Percentiles rank a stretch among this genome's conserved stretches.
Conservation (phyloP, 2,113 vertebrate genomes). For the Tautogolabrus adspersus region DNA sequence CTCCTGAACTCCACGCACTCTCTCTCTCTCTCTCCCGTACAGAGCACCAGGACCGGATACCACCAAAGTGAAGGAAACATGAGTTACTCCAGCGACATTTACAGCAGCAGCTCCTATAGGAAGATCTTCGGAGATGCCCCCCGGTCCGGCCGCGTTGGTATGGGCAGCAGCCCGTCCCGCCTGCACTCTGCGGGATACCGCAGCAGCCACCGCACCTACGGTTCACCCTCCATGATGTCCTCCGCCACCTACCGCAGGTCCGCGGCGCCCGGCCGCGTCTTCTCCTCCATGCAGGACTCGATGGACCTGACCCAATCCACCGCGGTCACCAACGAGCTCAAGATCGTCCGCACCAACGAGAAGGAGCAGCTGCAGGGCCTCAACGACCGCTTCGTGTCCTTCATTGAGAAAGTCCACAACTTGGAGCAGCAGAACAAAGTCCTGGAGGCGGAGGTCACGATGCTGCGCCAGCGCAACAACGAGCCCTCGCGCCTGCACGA, state of each 20-base stretch:
- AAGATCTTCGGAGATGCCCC: slow-evolving; percentile 84
- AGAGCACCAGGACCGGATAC: slow-evolving; percentile 38
- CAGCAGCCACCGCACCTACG: slow-evolving; percentile 73
- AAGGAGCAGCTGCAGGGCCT: slow-evolving; percentile 88
- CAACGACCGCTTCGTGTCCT: slow-evolving; percentile 88
- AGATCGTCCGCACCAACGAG: slow-evolving; percentile 88
- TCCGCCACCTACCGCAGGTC: slow-evolving; percentile 78
- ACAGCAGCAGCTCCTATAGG: slow-evolving; percentile 84
- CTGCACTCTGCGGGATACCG: slow-evolving; percentile 75
- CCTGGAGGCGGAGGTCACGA: slow-evolving; percentile 84
- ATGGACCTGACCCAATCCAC: slow-evolving; percentile 85
- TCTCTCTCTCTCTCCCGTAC: slow-evolving; percentile 20
- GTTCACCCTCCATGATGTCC: slow-evolving; percentile 63
- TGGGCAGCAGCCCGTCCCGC: slow-evolving; percentile 79
- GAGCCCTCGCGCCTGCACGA: slow-evolving; percentile 86
- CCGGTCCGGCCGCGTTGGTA: slow-evolving; percentile 70
- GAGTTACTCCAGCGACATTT: slow-evolving; percentile 83
- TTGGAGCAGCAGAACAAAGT: slow-evolving; percentile 88
- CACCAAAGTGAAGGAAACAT: slow-evolving; percentile 59
- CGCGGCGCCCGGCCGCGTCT: slow-evolving; percentile 75
- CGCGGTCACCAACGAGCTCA: slow-evolving; percentile 87
- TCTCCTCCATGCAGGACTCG: slow-evolving; percentile 74
- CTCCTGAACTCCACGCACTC: slow-evolving; percentile 57
- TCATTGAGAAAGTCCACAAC: slow-evolving; percentile 87
- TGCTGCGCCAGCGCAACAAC: slow-evolving; percentile 84